These are phyloP conservation scores for Uria lomvia DNA, from an alignment of 2,113 vertebrate genomes.

Conservation along the genomic window DNA sequence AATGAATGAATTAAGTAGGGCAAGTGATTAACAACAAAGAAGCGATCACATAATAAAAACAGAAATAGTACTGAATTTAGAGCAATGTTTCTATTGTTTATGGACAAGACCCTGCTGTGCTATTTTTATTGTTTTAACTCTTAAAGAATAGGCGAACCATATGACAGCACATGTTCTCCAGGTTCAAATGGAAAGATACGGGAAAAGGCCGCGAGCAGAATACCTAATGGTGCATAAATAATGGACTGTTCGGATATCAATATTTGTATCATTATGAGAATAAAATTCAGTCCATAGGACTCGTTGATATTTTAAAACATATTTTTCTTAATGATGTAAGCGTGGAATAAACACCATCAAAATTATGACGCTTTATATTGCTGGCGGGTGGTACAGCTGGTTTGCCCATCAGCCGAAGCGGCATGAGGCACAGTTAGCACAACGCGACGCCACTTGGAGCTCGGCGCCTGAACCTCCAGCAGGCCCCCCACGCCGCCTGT, in stretches of 20 bases:
- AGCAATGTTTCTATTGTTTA: slow-evolving; percentile 70
- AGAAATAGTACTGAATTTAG: slow-evolving; percentile 71
- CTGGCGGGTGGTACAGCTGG: background rate
- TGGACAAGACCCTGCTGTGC: slow-evolving; percentile 39
- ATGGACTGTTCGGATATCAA: background rate
- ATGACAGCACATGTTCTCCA: background rate
- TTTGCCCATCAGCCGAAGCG: background rate
- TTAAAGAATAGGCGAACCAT: slow-evolving; percentile 1
- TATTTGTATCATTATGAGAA: slow-evolving; percentile 29
- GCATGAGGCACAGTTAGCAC: background rate
- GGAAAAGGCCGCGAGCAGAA: background rate
- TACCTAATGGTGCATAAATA: slow-evolving; percentile 42
- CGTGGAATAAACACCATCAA: background rate
- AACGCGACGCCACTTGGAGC: accelerated
- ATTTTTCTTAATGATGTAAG: slow-evolving; percentile 8
- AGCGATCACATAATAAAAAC: slow-evolving; percentile 66
- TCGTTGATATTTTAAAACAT: background rate
- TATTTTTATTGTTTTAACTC: slow-evolving; percentile 56
- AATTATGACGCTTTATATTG: background rate
- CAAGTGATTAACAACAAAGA: slow-evolving; percentile 81
- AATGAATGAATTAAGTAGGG: slow-evolving; percentile 78
- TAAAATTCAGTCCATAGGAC: background rate
- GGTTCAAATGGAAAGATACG: background rate
- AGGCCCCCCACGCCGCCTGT: accelerated
- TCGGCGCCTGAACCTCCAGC: background rate